Evolutionary conservation across 2,113 vertebrate genomes (phyloP).

Genomic region (Glareola pratincola): DNA sequence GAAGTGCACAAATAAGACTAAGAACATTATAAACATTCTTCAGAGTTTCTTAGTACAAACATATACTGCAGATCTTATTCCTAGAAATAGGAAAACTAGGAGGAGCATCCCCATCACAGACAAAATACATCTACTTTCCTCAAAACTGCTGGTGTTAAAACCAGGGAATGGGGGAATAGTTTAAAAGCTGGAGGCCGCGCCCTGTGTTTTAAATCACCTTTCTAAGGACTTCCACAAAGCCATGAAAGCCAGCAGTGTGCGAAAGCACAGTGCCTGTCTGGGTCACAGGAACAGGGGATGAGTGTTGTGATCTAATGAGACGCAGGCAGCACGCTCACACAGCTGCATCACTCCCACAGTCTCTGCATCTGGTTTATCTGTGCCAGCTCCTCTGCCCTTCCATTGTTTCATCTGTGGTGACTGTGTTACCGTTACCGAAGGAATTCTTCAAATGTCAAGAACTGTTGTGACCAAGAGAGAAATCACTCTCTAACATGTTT

Average conservation of each 20-base stretch:
- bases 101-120: not conserved
- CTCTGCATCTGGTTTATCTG: not conserved
- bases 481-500: not conserved
- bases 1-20: not conserved
- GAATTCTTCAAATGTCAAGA: conserved; percentile 1
- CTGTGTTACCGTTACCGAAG: not conserved
- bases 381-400: not conserved
- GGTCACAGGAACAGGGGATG: not conserved
- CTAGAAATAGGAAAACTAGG: not conserved
- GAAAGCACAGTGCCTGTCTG: not conserved
- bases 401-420: not conserved
- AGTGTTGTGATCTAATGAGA: not conserved
- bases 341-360: not conserved
- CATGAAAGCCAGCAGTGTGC: not conserved
- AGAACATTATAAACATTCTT: not conserved
- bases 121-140: not conserved
- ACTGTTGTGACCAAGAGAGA: not conserved
- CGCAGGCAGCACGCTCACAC: not conserved
- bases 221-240: not conserved
- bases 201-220: not conserved
- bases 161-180: accelerated
- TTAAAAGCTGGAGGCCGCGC: not conserved
- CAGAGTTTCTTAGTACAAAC: not conserved
- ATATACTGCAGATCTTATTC: not conserved
- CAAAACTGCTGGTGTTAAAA: not conserved